Conservation (phyloP, 2,113 vertebrate genomes). For the Leptobrachium leishanense region DNA sequence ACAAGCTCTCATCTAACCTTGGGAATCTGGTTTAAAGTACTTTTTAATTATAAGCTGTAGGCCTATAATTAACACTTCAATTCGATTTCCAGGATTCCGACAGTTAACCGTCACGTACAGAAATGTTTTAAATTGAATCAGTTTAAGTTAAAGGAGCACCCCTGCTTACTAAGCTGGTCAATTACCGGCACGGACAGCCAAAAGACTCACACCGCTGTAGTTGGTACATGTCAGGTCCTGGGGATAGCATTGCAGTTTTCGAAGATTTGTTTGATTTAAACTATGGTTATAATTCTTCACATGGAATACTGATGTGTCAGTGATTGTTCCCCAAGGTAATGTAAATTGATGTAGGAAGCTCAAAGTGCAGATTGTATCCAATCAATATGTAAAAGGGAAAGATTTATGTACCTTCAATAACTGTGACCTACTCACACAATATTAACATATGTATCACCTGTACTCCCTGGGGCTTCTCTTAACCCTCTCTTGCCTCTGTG, state of each 20-base stretch:
- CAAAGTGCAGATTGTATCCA: not conserved
- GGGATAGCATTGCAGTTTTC: not conserved
- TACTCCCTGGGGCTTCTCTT: not conserved
- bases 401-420: not conserved
- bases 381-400: constrained; percentile 14
- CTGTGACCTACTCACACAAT: not conserved
- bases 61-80: constrained; percentile 12
- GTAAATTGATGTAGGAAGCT: constrained; percentile 5
- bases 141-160: not conserved
- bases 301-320: not conserved
- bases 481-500: not conserved
- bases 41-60: constrained; percentile 28
- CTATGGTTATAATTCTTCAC: not conserved
- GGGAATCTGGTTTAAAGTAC: not conserved
- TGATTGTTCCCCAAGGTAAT: not conserved
- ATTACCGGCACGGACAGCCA: not conserved
- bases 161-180: not conserved
- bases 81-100: constrained; percentile 10
- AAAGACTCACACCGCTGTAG: not conserved
- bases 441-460: not conserved
- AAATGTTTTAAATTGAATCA: not conserved
- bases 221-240: not conserved
- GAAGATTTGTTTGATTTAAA: constrained; percentile 2
- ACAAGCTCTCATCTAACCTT: constrained; percentile 12
- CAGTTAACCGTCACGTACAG: not conserved